Evolutionary conservation across 2,888 invertebrate genomes (phyloP).

Genomic region (Sphaeridia pumilis): DNA sequence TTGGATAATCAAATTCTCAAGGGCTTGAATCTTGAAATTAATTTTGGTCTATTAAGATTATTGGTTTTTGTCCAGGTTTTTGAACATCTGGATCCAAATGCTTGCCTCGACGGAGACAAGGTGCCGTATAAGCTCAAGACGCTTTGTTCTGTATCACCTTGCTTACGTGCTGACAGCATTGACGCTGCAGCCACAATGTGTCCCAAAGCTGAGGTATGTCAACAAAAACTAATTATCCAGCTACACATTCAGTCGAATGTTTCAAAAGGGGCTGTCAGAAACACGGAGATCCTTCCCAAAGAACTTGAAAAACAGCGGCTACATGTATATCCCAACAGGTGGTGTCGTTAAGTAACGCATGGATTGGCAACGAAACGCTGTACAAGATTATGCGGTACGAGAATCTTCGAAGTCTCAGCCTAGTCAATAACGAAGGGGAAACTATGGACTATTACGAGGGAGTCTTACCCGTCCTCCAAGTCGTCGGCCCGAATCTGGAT

Average conservation of each 20-base stretch:
- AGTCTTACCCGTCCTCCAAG: constrained; percentile 38
- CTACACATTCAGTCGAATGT: neutral
- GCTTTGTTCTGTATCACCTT: constrained; percentile 36
- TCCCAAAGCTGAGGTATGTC: constrained; percentile 32
- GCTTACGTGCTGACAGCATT: constrained; percentile 34
- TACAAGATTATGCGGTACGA: constrained; percentile 37
- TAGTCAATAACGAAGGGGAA: constrained; percentile 37
- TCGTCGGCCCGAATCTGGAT: constrained; percentile 37
- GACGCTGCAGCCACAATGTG: constrained; percentile 36
- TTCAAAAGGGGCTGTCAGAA: neutral
- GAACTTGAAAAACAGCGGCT: constrained; percentile 7
- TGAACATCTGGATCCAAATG: constrained; percentile 31
- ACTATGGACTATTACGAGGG: constrained; percentile 38
- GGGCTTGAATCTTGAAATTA: neutral
- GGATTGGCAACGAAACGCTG: constrained; percentile 38
- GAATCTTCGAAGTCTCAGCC: constrained; percentile 23
- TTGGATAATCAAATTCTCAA: too few relatives aligned
- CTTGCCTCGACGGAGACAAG: constrained; percentile 10
- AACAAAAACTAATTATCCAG: neutral
- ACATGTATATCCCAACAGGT: too few relatives aligned
- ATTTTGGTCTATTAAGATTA: neutral
- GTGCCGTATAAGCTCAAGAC: constrained; percentile 32
- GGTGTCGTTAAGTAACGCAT: constrained; percentile 37
- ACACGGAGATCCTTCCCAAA: neutral
- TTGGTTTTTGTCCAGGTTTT: constrained; percentile 24